phyloP scores from a whole-genome alignment of 2,113 vertebrate genomes.

The Myrmecobius fasciatus region DNA sequence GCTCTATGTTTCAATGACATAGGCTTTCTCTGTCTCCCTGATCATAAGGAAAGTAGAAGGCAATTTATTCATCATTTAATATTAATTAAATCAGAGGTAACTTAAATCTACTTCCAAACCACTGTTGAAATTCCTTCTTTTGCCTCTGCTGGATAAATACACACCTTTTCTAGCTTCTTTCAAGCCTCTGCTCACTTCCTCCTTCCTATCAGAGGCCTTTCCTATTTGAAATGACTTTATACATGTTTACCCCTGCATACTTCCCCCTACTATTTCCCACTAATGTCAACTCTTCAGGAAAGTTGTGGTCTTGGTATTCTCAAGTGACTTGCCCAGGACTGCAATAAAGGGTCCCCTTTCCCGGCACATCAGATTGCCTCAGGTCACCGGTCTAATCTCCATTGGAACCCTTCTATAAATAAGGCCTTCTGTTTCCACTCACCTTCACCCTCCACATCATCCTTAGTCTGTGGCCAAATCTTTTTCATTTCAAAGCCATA shows the following conservation, averaged over 20 bases:
- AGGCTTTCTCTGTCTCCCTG: neutral
- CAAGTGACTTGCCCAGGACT: neutral
- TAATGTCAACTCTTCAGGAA: neutral
- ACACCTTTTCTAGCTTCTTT: neutral
- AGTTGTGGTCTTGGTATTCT: neutral
- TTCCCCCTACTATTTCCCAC: neutral
- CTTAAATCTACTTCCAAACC: neutral
- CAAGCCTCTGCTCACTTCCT: neutral
- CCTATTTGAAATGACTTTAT: neutral
- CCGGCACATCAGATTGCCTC: accelerated
- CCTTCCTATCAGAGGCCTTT: neutral
- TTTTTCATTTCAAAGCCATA: neutral
- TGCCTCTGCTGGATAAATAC: neutral
- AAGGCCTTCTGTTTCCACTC: neutral
- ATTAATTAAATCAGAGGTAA: neutral
- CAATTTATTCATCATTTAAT: neutral
- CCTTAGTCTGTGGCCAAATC: neutral
- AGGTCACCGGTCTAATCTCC: neutral
- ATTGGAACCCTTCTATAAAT: neutral
- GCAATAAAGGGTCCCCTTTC: neutral
- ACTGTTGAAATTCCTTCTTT: neutral
- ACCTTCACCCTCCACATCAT: neutral
- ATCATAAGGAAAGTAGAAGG: neutral
- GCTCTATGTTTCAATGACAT: neutral
- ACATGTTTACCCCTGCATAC: neutral